Conservation (phyloP, 2,113 vertebrate species). For the Neotoma lepida region DNA sequence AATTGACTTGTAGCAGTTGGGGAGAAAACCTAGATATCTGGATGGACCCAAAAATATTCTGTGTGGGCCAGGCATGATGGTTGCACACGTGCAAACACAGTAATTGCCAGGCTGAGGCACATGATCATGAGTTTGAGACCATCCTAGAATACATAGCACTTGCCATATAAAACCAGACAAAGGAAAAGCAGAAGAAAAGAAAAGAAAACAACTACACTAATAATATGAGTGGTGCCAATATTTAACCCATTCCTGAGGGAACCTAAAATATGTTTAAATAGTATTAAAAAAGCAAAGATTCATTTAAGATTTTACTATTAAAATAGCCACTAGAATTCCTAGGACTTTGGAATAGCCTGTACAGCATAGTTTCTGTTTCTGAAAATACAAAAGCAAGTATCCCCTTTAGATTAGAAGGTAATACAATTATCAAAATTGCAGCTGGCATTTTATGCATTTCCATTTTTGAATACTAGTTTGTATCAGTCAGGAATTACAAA, state of each 20-base stretch:
- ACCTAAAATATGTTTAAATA: slow-evolving; percentile 41
- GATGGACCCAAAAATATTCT: slow-evolving; percentile 30
- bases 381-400: background rate
- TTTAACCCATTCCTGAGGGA: slow-evolving; percentile 30
- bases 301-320: slow-evolving; percentile 59
- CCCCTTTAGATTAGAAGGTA: background rate
- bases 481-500: slow-evolving; percentile 9
- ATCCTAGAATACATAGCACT: background rate
- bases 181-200: background rate
- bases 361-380: slow-evolving; percentile 38
- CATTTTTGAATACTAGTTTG: background rate
- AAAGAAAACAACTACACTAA: background rate
- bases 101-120: background rate
- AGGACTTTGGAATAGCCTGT: slow-evolving; percentile 29
- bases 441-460: background rate
- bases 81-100: background rate
- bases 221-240: background rate
- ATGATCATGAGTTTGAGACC: background rate
- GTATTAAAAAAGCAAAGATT: slow-evolving; percentile 27
- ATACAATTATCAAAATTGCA: background rate
- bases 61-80: background rate
- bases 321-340: too few species aligned
- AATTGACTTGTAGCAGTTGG: background rate
- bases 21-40: background rate
- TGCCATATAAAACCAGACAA: background rate